Base-by-base conservation (phyloP, 1,140 invertebrate species). In the Drosophila sulfurigaster region DNA sequence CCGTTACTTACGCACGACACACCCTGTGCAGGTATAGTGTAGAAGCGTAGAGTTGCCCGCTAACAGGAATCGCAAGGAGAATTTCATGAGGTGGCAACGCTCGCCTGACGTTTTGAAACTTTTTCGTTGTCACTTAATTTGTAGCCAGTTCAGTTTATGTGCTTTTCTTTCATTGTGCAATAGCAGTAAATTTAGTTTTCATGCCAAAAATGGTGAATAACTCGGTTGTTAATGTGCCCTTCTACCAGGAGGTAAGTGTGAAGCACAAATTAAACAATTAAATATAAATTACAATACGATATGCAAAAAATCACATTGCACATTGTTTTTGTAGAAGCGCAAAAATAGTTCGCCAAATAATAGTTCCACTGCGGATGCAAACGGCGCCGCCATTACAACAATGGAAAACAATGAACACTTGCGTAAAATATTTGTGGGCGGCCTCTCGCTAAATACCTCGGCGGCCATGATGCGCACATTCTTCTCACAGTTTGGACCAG, bases 361-460 rank as follows among this genome's bases (percentile, higher is more conserved):
- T 25, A 43, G 28, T 59, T n/a, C 41, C n/a, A 13, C 41, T 43
- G 11, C 56, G 1, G 57, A 69, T 38, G 10, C 35, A 1, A 64
- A 30, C 48, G 28, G 45, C 48, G 25, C 15, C 59, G 45, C 1
- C 20, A 43, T 8, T 49, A 32, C 13, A 16, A 16, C 15, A 35
- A 15, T 43, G 1, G 67, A 69, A 3, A 57, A 7, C 4, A 56
- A 57, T 28, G 86, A 90, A 46, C 79, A 91, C 28, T 78, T 89
- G 75, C 87, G 82, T 30, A 90, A 91, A 48, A 87, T 90, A n/a
- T 90, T 90, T 20, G 68, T 90, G 28, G 86, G 86, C 1, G 86
- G 86, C 0, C 15, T 90, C 10, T 75, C 81, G 15, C 69, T 57
- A 32, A 60, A 78, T 25, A 82, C 86, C 0, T 78, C 79, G 1